Conservation (phyloP, 1,140 invertebrate genomes). For the Sitobion miscanthi region DNA sequence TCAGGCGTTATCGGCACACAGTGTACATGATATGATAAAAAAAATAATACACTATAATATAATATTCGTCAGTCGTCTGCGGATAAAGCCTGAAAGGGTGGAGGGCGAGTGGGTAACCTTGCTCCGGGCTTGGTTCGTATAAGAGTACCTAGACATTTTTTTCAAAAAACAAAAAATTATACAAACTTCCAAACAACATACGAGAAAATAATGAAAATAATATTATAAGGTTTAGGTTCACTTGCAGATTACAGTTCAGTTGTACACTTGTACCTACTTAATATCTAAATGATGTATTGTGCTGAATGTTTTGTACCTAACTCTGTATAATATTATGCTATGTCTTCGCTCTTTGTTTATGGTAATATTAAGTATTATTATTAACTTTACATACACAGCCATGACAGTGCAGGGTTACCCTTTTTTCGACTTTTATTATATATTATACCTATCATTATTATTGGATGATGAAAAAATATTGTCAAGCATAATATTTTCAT, state of each 20-base stretch:
- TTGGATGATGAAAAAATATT: too few relatives aligned
- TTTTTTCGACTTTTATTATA: too few relatives aligned
- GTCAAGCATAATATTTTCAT: too few relatives aligned
- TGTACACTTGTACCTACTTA: background rate
- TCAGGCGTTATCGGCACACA: background rate
- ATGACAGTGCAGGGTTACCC: too few relatives aligned
- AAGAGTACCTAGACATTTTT: background rate
- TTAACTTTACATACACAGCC: too few relatives aligned
- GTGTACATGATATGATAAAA: background rate
- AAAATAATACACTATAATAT: background rate
- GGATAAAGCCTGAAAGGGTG: background rate
- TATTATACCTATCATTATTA: too few relatives aligned
- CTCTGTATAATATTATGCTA: too few relatives aligned
- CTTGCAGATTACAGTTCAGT: background rate
- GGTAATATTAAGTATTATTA: too few relatives aligned
- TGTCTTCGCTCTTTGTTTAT: too few relatives aligned
- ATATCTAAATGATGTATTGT: background rate
- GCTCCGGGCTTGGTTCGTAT: background rate
- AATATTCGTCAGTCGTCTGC: background rate
- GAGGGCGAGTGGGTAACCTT: background rate
- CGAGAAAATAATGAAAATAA: background rate
- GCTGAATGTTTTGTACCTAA: too few relatives aligned
- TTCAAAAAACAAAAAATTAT: background rate
- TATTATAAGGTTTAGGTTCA: background rate
- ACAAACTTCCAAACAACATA: background rate